Base-by-base conservation (phyloP, 2,888 invertebrate species). In the Melinopterus prodromus region DNA sequence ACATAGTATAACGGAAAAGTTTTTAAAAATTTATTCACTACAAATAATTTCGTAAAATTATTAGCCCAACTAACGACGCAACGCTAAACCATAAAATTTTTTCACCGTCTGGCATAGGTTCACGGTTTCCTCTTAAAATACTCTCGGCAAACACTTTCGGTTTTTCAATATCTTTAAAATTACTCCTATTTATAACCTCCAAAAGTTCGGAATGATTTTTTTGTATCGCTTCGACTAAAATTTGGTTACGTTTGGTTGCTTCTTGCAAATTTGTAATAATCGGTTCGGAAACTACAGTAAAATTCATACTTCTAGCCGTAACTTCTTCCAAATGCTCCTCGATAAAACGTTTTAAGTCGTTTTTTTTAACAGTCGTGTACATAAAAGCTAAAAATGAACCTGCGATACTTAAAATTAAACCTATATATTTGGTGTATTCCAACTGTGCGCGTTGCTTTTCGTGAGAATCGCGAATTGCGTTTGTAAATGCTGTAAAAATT, bases 371-470 rank as follows among this genome's bases (percentile, higher is more conserved):
- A 6, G 87, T 87, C 1, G 88, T 86, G 80, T 88, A 88, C 16
- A 85, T 81, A 82, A 88, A 89, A 4, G 88, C 86, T 74, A 88
- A 82, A 82, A 89, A 87, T 0, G 89, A 88, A 70, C 89, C 89
- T 0, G 87, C 76, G 71, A 89, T 86, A 81, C 89, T 89, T 35
- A 89, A 83, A 69, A 87, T 84, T 72, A 89, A 83, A 9, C 89
- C 88, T 93, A 96, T 96, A 88, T 97, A 97, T 88, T 97, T 97
- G 80, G 96, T 96, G 79, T 95, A 91, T 87, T 97, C 96, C 4
- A 95, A 93, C 85, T 96, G 94, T 0, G 95, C 93, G 69, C 96
- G 89, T 88, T 97, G 97, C 79, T 95, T 92, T 88, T 97, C 97
- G 86, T 97, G 96, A 16, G 95, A 95, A 83, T 95, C 92, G 82